phyloP scores from a whole-genome alignment of 2,797 vertebrate species.

The Crax fasciolata region DNA sequence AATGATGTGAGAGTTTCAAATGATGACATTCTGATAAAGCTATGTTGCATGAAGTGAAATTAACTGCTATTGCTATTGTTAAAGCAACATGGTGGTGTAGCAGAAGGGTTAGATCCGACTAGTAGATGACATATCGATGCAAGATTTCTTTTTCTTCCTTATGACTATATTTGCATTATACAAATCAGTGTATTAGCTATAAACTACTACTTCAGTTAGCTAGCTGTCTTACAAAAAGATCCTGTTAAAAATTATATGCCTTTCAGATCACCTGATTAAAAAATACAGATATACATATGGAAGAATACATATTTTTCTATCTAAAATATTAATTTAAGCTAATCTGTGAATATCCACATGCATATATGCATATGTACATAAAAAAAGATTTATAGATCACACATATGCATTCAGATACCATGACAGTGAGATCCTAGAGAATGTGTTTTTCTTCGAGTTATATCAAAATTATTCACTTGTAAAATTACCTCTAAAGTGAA shows the following conservation, averaged over 20 bases:
- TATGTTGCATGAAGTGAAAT: neutral
- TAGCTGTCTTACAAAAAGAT: neutral
- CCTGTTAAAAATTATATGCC: neutral
- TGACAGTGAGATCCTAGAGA: neutral
- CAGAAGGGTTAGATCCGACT: neutral
- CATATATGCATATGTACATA: neutral
- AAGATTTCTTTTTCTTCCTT: neutral
- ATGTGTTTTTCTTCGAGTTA: neutral
- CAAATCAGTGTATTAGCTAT: neutral
- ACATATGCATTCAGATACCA: neutral
- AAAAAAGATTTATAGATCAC: neutral
- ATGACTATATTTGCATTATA: neutral
- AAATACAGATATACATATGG: neutral
- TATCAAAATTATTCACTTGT: neutral
- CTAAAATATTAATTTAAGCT: neutral
- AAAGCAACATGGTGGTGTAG: neutral
- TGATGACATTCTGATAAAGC: neutral
- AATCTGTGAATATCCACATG: neutral
- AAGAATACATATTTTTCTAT: neutral
- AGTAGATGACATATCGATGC: neutral
- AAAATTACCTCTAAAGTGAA: neutral
- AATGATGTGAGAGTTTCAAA: neutral
- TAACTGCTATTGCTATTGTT: neutral
- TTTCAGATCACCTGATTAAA: neutral
- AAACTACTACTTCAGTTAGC: neutral